These are phyloP conservation scores for Anguilla japonica DNA, from an alignment of 2,113 vertebrate species.

Conservation along the genomic window DNA sequence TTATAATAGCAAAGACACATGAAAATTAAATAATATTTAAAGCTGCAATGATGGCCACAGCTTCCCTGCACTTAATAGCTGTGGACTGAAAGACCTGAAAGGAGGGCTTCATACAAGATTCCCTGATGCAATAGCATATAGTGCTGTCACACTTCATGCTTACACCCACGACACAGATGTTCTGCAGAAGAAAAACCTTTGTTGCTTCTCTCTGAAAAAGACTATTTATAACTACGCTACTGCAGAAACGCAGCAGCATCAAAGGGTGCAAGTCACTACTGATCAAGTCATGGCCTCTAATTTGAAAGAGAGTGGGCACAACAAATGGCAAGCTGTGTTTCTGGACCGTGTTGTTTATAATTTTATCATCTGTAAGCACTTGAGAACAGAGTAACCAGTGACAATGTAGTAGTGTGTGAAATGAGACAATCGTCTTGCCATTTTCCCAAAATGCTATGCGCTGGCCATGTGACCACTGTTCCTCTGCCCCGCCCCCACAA, in stretches of 20 bases:
- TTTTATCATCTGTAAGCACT: neutral
- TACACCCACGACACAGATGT: conserved; percentile 33
- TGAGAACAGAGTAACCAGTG: neutral
- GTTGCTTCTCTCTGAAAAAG: conserved; percentile 12
- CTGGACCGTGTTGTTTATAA: neutral
- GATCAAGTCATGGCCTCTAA: neutral
- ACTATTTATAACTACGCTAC: conserved; percentile 15
- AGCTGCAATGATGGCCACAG: neutral
- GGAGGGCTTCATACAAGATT: conserved; percentile 9
- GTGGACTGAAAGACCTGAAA: neutral
- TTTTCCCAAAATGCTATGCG: neutral
- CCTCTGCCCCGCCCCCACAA: neutral
- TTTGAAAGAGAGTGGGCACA: conserved; percentile 3
- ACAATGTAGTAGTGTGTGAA: neutral
- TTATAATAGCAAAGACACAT: neutral
- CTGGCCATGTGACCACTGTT: neutral
- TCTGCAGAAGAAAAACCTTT: conserved; percentile 13
- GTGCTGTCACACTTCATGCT: conserved; percentile 22
- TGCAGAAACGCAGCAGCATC: neutral
- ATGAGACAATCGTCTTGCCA: neutral
- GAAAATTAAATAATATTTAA: neutral
- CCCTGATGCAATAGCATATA: conserved; percentile 33
- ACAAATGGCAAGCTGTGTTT: neutral
- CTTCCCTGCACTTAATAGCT: neutral
- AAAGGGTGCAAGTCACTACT: neutral